A percentile compares a stretch with the other conserved stretches of the same genome.
These are phyloP conservation scores for Lethenteron camtschaticum DNA, from an alignment of 2,113 vertebrate genomes.

Conservation along the genomic window DNA sequence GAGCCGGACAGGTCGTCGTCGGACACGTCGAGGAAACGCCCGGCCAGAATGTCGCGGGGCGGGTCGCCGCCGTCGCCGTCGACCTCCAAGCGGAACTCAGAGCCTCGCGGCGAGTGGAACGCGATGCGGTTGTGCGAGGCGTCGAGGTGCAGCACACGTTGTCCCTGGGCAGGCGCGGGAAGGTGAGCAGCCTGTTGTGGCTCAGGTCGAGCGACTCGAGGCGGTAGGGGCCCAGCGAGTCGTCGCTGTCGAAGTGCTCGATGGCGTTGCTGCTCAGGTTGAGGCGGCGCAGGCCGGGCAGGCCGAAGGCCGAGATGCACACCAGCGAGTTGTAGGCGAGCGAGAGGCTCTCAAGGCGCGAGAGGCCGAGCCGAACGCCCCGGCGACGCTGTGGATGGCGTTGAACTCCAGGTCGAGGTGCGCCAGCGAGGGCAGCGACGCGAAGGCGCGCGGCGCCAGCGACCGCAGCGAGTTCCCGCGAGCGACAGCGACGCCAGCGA, in stretches of 20 bases:
- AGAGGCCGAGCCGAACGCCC: conserved; percentile 45
- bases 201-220: conserved; percentile 49
- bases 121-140: conserved; percentile 54
- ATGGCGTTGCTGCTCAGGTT: conserved; percentile 82
- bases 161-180: conserved; percentile 38
- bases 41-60: background rate
- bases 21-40: background rate
- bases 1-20: conserved; percentile 9
- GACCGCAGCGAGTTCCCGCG: conserved; percentile 61
- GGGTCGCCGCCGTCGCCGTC: background rate
- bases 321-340: conserved; percentile 76
- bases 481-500: conserved; percentile 38
- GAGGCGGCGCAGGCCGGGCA: conserved; percentile 35
- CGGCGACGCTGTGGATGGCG: conserved; percentile 74
- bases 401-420: conserved; percentile 63
- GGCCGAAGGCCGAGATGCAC: conserved; percentile 68
- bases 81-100: background rate
- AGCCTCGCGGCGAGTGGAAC: conserved; percentile 16
- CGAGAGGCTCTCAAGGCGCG: conserved; percentile 41
- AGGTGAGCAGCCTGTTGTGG: conserved; percentile 49
- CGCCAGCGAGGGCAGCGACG: conserved; percentile 22
- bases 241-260: conserved; percentile 38
- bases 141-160: conserved; percentile 43
- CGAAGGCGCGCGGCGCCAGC: conserved; percentile 35
- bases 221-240: conserved; percentile 19